phyloP scores from a whole-genome alignment of 2,113 vertebrate genomes.

The Lagopus muta region DNA sequence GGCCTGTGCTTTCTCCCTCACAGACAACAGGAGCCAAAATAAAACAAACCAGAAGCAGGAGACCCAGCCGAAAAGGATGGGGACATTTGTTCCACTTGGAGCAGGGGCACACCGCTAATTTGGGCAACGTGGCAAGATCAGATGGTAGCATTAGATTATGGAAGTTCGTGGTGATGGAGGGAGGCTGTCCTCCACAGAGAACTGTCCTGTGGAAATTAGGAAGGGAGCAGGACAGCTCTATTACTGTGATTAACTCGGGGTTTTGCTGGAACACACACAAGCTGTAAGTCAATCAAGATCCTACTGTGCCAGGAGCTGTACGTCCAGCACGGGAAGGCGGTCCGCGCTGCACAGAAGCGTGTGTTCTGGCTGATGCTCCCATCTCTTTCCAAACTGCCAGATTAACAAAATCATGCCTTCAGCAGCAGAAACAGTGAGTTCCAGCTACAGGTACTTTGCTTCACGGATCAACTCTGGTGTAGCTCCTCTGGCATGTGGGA shows the following conservation, averaged over 20 bases:
- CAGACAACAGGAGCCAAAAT: conserved; percentile 8
- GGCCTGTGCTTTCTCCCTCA: not conserved
- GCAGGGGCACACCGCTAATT: not conserved
- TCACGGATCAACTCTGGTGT: not conserved
- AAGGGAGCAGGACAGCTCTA: not conserved
- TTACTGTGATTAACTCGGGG: not conserved
- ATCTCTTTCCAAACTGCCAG: not conserved
- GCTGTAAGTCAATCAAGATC: not conserved
- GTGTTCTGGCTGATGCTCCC: not conserved
- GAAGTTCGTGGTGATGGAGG: not conserved
- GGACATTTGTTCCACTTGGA: conserved; percentile 46
- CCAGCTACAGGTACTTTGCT: not conserved
- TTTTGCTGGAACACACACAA: not conserved
- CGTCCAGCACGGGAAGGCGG: not conserved
- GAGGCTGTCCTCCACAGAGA: not conserved
- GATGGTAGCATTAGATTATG: not conserved
- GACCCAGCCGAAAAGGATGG: not conserved
- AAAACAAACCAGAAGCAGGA: conserved; percentile 13
- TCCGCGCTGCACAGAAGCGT: not conserved
- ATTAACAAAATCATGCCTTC: not conserved
- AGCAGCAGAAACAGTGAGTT: not conserved
- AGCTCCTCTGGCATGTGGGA: not conserved
- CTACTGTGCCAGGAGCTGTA: not conserved
- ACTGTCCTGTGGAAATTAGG: not conserved
- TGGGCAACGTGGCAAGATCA: not conserved